Base-by-base conservation (phyloP, 2,797 vertebrate genomes). In the Steatocranus sp. region DNA sequence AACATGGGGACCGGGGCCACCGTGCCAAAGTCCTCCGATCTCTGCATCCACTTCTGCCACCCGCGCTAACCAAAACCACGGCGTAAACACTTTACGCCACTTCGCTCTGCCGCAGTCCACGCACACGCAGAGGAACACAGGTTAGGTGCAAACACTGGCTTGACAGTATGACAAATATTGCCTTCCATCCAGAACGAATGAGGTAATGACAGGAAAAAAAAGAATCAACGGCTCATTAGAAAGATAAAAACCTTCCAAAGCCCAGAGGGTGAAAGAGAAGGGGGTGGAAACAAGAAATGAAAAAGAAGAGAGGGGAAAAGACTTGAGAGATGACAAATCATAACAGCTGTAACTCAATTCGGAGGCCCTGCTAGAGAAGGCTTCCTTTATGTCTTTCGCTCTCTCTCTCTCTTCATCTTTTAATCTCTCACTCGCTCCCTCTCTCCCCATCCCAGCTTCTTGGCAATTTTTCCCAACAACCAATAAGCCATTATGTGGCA, bases 401-500 rank as follows among this genome's bases (percentile, higher is more conserved):
- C 75, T 75, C 75, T 79, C 75, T 79, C 82, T 80, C 83, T 79
- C 78, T 81, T 78, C 83, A 87, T 88, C 81, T 86, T 85, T 87
- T 82, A 78, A 76, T 76, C 78, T 70, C 86, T 81, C 88, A 17
- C 54, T 76, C 61, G 48, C 25, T 90, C 14, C 82, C 74, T 79
- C 81, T 86, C 68, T 76, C 79, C 74, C 84, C 30, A n/a, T 92
- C 87, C 80, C 74, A 80, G 85, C 78, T 91, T 90, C 90, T 88
- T 87, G 79, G 90, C 91, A 91, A 91, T 94, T 93, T 91, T 89
- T 79, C 87, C 92, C 87, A 88, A 91, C 90, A 92, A 94, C 94
- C 94, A 95, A 96, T 94, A 94, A 95, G 93, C 94, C 91, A 94
- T 95, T 96, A 95, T 94, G 92, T 92, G 92, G 94, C 93, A 94